Base-by-base conservation (phyloP, 2,113 vertebrate genomes). In the Aphelocoma coerulescens region DNA sequence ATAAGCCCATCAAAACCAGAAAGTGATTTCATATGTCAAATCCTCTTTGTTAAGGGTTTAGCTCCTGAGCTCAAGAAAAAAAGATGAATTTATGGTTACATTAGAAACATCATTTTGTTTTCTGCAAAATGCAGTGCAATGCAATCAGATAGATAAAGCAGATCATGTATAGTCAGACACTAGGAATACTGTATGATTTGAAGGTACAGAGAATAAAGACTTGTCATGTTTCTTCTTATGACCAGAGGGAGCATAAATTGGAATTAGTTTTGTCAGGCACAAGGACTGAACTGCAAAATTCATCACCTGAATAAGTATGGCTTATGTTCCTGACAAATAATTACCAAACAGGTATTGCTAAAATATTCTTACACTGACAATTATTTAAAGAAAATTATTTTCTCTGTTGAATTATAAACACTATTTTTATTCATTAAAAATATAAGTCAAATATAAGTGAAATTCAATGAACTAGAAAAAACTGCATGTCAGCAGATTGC, bases 1-100 rank as follows among this genome's bases (percentile, higher is more conserved):
- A 74, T 75, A 92, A 95, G 17, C 22, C 10, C 67, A 81, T 88
- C 30, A 93, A 83, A 52, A 85, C 7, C 7, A 51, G 55, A 51
- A 91, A 57, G 23, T 58, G 7, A 67, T 89, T 95, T 95, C 11
- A 59, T 49, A 46, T 12, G 62, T 23, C 74, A 82, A 92, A 91
- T 73, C 7, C 17, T 61, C 83, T 92, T 95, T 68, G 85, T 62
- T 95, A 83, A 69, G 22, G 33, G 80, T 85, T 93, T 91, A 94
- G 58, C 22, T 79, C 15, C 32, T 52, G 49, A 63, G 3, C 39
- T 94, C 37, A 74, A 59, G 9, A 89, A 86, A 89, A 79, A 69
- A n/a, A 72, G 5, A 48, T 33, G 1, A 78, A 59, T 78, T 67
- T 83, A 35, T 21, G 4, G 20, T 85, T 37, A 28, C 17, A 65